Evolutionary conservation across 2,888 invertebrate genomes (phyloP).

Genomic region (Drosophila hawaiiensis): DNA sequence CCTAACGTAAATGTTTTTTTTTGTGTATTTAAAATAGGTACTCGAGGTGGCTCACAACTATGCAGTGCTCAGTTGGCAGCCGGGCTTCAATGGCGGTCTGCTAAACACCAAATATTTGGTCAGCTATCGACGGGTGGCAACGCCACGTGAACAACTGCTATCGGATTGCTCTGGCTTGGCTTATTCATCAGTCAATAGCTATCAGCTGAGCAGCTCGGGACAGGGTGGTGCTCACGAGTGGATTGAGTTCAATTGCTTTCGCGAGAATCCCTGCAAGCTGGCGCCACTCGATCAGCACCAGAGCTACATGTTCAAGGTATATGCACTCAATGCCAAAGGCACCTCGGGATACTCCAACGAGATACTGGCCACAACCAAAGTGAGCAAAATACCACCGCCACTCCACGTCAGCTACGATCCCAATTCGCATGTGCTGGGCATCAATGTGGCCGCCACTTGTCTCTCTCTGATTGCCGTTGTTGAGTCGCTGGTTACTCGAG

Average conservation of each 20-base stretch:
- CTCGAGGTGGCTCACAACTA: conserved; percentile 91
- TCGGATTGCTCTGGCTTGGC: conserved; percentile 86
- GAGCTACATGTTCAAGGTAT: conserved; percentile 94
- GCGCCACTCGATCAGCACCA: conserved; percentile 94
- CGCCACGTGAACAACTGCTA: conserved; percentile 87
- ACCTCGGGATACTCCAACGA: conserved; percentile 95
- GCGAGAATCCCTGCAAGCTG: conserved; percentile 95
- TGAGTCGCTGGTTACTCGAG: conserved; percentile 89
- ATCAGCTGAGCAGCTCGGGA: conserved; percentile 46
- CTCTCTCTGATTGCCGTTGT: conserved; percentile 91
- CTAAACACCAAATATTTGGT: conserved; percentile 94
- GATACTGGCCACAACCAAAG: conserved; percentile 92
- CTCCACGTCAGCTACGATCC: conserved; percentile 94
- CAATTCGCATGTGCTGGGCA: conserved; percentile 90
- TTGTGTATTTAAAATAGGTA: conserved; percentile 81
- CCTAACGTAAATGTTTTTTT: too few species aligned
- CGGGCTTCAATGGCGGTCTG: conserved; percentile 95
- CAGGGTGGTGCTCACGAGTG: conserved; percentile 87
- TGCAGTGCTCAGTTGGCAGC: conserved; percentile 93
- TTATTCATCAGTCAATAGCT: conserved; percentile 39
- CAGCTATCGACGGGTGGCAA: conserved; percentile 90
- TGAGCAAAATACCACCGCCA: conserved; percentile 93
- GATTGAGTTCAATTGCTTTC: conserved; percentile 94
- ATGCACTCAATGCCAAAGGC: conserved; percentile 94
- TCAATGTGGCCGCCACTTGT: conserved; percentile 92